Conservation (phyloP, 2,113 vertebrate genomes). For the Hippocampus barbouri region DNA sequence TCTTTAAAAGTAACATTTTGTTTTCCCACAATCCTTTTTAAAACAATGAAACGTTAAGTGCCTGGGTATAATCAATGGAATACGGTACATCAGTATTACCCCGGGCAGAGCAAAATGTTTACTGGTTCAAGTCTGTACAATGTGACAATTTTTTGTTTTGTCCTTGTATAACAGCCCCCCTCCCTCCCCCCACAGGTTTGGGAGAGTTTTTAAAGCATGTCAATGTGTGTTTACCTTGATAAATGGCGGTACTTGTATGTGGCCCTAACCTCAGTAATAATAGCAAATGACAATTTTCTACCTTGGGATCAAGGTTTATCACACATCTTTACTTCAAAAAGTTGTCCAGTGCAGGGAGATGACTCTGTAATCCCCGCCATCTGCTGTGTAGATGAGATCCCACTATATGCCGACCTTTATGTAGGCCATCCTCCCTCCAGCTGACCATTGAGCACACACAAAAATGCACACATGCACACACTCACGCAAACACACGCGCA, state of each 20-base stretch:
- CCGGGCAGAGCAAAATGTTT: too few species aligned
- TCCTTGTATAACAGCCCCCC: too few species aligned
- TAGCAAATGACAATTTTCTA: neutral
- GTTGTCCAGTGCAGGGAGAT: constrained; percentile 19
- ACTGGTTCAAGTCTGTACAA: too few species aligned
- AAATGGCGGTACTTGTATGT: neutral
- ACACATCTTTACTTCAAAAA: constrained; percentile 45
- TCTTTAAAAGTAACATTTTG: too few species aligned
- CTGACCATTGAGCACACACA: neutral
- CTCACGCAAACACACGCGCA: constrained; percentile 2
- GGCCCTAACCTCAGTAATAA: neutral
- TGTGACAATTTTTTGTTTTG: too few species aligned
- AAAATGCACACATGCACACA: constrained; percentile 11
- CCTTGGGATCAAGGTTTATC: constrained; percentile 30
- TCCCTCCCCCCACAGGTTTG: too few species aligned
- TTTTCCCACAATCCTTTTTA: too few species aligned
- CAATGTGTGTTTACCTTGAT: too few species aligned
- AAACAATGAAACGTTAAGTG: too few species aligned
- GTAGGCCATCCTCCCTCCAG: constrained; percentile 48
- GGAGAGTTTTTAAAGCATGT: too few species aligned
- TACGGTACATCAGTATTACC: too few species aligned
- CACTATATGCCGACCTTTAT: constrained; percentile 55
- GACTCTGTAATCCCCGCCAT: constrained; percentile 61
- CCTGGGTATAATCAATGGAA: too few species aligned
- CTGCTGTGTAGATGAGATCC: constrained; percentile 54